Conservation (phyloP, 2,113 vertebrate species). For the Oryzias javanicus region DNA sequence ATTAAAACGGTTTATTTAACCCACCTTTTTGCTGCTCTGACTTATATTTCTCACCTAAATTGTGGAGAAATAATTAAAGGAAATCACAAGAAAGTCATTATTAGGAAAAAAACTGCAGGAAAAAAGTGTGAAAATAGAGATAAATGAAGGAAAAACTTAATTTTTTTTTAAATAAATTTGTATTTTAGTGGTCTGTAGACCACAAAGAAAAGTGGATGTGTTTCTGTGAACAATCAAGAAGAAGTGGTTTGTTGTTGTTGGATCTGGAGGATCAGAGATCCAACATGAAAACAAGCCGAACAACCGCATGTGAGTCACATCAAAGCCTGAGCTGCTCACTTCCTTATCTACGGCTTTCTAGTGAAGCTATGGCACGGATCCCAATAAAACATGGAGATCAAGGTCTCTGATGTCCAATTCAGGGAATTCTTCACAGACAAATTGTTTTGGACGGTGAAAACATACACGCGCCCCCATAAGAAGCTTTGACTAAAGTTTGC, state of each 20-base stretch:
- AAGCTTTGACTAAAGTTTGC: neutral
- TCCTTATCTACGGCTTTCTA: neutral
- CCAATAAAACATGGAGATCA: constrained; percentile 23
- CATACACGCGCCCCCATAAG: neutral
- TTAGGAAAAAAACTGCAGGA: neutral
- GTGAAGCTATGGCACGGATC: constrained; percentile 15
- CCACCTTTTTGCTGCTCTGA: too few species aligned
- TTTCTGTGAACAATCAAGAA: neutral
- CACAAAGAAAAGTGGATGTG: neutral
- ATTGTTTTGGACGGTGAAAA: constrained; percentile 32
- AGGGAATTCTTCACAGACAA: constrained; percentile 40
- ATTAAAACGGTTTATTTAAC: too few species aligned
- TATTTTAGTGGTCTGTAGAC: neutral
- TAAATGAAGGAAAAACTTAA: constrained; percentile 11
- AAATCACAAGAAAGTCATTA: too few species aligned
- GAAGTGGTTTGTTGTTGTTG: neutral
- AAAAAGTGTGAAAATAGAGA: constrained; percentile 24
- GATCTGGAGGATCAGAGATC: neutral
- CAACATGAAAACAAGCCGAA: constrained; percentile 1
- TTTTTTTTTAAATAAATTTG: constrained; percentile 43
- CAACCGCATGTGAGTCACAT: neutral
- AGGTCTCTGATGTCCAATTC: constrained; percentile 32
- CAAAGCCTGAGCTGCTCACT: neutral
- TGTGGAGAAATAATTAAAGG: too few species aligned
- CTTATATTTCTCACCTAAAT: too few species aligned